Conservation (phyloP, 2,888 invertebrate species). For the Andrena minutula region DNA sequence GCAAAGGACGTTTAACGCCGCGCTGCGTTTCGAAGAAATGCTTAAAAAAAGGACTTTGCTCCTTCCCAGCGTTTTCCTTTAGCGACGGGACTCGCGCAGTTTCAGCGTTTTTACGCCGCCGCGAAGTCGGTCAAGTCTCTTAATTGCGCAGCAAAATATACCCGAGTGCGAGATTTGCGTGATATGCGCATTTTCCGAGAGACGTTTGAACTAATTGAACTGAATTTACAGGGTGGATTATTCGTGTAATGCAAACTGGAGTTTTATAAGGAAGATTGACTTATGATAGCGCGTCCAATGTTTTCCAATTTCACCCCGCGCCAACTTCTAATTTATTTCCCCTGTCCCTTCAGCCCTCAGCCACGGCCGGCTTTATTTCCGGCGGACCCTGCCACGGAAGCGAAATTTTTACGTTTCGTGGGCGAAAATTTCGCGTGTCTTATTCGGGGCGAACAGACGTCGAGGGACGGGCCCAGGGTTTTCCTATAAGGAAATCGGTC, state of each 20-base stretch:
- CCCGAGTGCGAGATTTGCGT: too few relatives aligned
- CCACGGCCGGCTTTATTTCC: background rate
- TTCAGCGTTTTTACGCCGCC: background rate
- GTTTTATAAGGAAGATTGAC: background rate
- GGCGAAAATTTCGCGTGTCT: constrained; percentile 52
- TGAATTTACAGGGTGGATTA: too few relatives aligned
- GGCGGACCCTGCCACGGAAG: constrained; percentile 13
- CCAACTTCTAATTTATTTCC: constrained; percentile 10
- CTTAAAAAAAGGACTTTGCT: too few relatives aligned
- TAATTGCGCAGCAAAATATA: too few relatives aligned
- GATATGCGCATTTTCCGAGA: too few relatives aligned
- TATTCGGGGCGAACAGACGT: constrained; percentile 32
- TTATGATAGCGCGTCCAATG: background rate
- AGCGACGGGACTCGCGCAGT: constrained; percentile 1
- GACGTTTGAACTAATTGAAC: too few relatives aligned
- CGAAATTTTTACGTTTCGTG: constrained; percentile 46
- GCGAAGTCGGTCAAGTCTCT: too few relatives aligned
- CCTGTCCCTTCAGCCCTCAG: background rate
- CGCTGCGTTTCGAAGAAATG: too few relatives aligned
- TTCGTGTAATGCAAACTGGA: too few relatives aligned
- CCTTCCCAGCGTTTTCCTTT: background rate
- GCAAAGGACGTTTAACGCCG: too few relatives aligned
- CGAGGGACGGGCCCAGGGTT: constrained; percentile 8
- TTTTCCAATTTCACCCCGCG: constrained; percentile 14
- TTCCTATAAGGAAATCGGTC: constrained; percentile 54